phyloP scores from a whole-genome alignment of 2,888 invertebrate genomes.

The Scrobipalpa costella region DNA sequence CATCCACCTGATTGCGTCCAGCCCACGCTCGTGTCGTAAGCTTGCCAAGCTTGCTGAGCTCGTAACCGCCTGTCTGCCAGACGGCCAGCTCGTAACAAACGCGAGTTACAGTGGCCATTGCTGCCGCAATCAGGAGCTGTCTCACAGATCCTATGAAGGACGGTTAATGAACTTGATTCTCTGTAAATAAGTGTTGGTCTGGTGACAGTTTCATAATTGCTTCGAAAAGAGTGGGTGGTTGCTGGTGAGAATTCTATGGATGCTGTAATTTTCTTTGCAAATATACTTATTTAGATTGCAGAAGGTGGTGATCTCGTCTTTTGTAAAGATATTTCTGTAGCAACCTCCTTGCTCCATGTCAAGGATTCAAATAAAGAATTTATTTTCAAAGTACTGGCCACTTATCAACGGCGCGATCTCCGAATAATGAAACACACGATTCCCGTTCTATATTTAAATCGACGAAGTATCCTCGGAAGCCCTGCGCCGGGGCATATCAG shows the following conservation, averaged over 20 bases:
- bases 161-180: conserved; percentile 20
- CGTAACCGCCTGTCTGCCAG: background rate
- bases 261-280: background rate
- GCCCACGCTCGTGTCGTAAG: conserved; percentile 2
- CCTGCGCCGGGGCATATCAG: conserved; percentile 38
- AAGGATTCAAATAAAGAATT: background rate
- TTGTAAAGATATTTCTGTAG: no score
- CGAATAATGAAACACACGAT: background rate
- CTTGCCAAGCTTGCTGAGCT: background rate
- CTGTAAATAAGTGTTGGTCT: background rate
- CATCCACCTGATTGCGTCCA: conserved; percentile 9
- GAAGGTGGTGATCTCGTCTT: background rate
- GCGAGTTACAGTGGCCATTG: conserved; percentile 26
- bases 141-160: conserved; percentile 10
- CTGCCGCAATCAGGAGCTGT: conserved; percentile 30
- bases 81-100: conserved; percentile 28
- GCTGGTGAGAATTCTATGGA: background rate
- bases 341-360: no score
- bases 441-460: conserved; percentile 17
- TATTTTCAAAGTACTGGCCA: background rate
- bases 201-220: conserved; percentile 6
- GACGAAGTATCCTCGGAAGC: conserved; percentile 34
- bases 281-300: background rate
- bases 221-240: background rate
- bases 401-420: conserved; percentile 1